Base-by-base conservation (phyloP, 1,140 invertebrate species). In the Anastrepha obliqua region DNA sequence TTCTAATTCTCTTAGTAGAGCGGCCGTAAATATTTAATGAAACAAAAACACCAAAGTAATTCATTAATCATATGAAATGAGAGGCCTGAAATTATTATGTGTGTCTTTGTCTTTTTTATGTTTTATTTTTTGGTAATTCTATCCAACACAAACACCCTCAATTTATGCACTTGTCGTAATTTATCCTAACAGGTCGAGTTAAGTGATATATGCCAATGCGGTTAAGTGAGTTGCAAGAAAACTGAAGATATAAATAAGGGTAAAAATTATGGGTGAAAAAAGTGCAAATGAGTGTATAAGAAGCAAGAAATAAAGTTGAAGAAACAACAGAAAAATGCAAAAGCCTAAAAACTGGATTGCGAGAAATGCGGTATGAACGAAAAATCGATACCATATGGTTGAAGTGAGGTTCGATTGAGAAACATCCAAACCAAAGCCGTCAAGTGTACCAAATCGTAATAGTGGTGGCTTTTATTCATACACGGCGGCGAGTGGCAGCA, bases 361-460 rank as follows among this genome's bases (percentile, higher is more conserved):
- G 15, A 58, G 58, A 86, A 62, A 62, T 86, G 20, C 9, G 39
- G 39, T 29, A 62, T 8, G 4, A 44, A 62, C 13, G 85, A 86
- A 86, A 86, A 86, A 86, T 86, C 85, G 85, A 86, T 86, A 86
- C 7, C 85, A 86, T 86, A 86, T 86, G 85, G 51, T 85, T 7
- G n/a, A 47, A 39, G 67, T 15, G 15, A 15, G 20, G 29, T 74
- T 74, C 8, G 67, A 74, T 74, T 15, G 11, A n/a, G 67, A 29
- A 55, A 2, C 6, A 29, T 6, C 17, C 81, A 85, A 85, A 85
- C 42, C n/a, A 85, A 85, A 85, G 15, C 47, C 47, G 47, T 8
- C 58, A 85, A n/a, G 13, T 44, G 67, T 5, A 47, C 11, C 15
- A 42, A 47, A 44, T 29, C n/a, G 11, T 17, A 74, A 44, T 17